Evolutionary conservation across 2,888 invertebrate genomes (phyloP).

Genomic region (Myopa testacea): DNA sequence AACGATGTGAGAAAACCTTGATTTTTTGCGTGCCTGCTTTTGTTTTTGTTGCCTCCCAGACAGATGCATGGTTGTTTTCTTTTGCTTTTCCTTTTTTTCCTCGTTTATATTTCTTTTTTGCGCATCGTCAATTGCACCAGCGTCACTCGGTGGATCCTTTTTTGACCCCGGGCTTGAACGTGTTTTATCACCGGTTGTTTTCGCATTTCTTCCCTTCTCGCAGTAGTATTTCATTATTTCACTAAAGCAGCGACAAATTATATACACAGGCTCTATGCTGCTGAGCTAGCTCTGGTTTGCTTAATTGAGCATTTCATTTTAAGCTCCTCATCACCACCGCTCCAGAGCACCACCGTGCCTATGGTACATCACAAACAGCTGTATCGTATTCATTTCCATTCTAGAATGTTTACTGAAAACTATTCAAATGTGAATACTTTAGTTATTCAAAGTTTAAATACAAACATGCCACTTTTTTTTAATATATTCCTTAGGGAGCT

Average conservation of each 20-base stretch:
- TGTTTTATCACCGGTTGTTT: slow-evolving; percentile 22
- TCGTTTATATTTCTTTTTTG: slow-evolving; percentile 7
- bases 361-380: no score
- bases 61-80: slow-evolving; percentile 10
- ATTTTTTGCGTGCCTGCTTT: background rate
- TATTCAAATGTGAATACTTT: no score
- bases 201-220: background rate
- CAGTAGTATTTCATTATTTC: background rate
- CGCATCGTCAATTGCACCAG: slow-evolving; percentile 11
- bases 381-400: background rate
- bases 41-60: slow-evolving; percentile 24
- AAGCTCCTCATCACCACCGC: background rate
- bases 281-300: no score
- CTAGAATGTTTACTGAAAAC: no score
- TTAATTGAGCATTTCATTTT: slow-evolving; percentile 5
- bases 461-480: no score
- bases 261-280: background rate
- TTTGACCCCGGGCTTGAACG: slow-evolving; percentile 25
- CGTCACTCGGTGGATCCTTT: slow-evolving; percentile 12
- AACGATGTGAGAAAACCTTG: background rate
- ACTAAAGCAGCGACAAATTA: slow-evolving; percentile 17
- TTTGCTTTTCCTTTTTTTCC: background rate
- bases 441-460: no score
- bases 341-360: no score
- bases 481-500: no score